These are phyloP conservation scores for Ferrisia virgata DNA, from an alignment of 2,888 invertebrate species.

Conservation along the genomic window DNA sequence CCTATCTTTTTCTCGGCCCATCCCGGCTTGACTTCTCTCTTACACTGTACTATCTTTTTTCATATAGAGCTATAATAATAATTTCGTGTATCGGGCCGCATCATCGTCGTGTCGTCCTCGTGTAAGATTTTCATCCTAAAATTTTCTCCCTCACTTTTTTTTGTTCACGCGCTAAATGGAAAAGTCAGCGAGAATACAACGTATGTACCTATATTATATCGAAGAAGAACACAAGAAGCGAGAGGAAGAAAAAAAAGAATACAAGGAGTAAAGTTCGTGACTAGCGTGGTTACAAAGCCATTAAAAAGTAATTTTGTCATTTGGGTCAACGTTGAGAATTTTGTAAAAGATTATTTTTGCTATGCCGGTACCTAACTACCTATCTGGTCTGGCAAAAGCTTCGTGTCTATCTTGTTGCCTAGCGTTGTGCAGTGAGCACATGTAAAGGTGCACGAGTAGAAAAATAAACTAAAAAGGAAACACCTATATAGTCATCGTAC, in stretches of 20 bases:
- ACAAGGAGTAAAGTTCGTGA: constrained; percentile 14
- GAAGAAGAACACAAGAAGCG: too few relatives aligned
- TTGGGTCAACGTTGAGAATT: constrained; percentile 20
- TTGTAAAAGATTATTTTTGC: constrained; percentile 19
- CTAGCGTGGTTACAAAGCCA: constrained; percentile 30
- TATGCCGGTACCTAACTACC: too few relatives aligned
- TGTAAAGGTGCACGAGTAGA: neutral
- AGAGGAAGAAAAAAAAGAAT: too few relatives aligned
- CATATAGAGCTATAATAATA: constrained; percentile 24
- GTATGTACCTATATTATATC: neutral
- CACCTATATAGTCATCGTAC: too few relatives aligned
- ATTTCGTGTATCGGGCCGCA: neutral
- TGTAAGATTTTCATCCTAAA: constrained; percentile 4
- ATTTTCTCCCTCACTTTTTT: neutral
- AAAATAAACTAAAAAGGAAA: too few relatives aligned
- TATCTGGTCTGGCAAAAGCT: too few relatives aligned
- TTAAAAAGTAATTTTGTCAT: constrained; percentile 30
- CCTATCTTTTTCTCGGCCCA: neutral
- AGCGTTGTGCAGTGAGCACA: too few relatives aligned
- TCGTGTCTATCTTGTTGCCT: too few relatives aligned
- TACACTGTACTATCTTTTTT: too few relatives aligned
- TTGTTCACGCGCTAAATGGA: constrained; percentile 18
- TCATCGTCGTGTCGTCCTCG: neutral
- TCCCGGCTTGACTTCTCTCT: too few relatives aligned
- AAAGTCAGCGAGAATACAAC: neutral